Percentiles rank a stretch among this genome's conserved stretches.
phyloP scores from a whole-genome alignment of 2,888 invertebrate genomes.

The Andrena flavipes region DNA sequence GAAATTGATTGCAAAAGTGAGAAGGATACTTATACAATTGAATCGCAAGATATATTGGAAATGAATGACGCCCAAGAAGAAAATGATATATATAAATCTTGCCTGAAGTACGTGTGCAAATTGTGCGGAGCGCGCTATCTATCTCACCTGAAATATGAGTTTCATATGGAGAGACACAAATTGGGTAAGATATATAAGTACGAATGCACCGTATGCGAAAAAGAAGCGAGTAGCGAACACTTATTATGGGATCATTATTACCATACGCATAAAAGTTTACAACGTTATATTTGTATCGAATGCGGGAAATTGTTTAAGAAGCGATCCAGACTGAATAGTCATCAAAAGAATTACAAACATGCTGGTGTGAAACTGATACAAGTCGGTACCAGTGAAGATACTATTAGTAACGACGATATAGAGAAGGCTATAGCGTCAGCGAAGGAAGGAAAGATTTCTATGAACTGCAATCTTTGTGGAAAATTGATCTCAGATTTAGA shows the following conservation, averaged over 20 bases:
- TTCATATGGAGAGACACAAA: slow-evolving; percentile 71
- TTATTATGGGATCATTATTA: slow-evolving; percentile 72
- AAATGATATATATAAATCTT: slow-evolving; percentile 41
- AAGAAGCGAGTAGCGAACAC: slow-evolving; percentile 66
- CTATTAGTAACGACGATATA: slow-evolving; percentile 30
- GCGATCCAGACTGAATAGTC: slow-evolving; percentile 55
- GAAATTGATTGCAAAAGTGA: slow-evolving; percentile 39
- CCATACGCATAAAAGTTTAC: slow-evolving; percentile 61
- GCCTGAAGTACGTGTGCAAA: slow-evolving; percentile 59
- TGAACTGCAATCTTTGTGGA: slow-evolving; percentile 68
- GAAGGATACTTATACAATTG: background rate
- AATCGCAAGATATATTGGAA: slow-evolving; percentile 24
- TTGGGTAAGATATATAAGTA: slow-evolving; percentile 61
- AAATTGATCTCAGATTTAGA: slow-evolving; percentile 63
- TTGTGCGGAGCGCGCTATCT: slow-evolving; percentile 67
- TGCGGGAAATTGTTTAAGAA: slow-evolving; percentile 64
- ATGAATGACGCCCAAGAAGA: slow-evolving; percentile 35
- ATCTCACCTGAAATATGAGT: slow-evolving; percentile 67
- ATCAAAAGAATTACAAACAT: slow-evolving; percentile 65
- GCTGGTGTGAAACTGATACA: slow-evolving; percentile 50
- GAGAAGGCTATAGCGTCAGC: slow-evolving; percentile 31
- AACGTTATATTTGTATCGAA: slow-evolving; percentile 58
- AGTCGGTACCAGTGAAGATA: slow-evolving; percentile 34
- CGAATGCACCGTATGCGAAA: slow-evolving; percentile 65
- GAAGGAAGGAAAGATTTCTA: slow-evolving; percentile 32